A percentile compares a stretch with the other conserved stretches of the same genome.
phyloP scores from a whole-genome alignment of 2,797 vertebrate genomes.

The Enoplosus armatus region DNA sequence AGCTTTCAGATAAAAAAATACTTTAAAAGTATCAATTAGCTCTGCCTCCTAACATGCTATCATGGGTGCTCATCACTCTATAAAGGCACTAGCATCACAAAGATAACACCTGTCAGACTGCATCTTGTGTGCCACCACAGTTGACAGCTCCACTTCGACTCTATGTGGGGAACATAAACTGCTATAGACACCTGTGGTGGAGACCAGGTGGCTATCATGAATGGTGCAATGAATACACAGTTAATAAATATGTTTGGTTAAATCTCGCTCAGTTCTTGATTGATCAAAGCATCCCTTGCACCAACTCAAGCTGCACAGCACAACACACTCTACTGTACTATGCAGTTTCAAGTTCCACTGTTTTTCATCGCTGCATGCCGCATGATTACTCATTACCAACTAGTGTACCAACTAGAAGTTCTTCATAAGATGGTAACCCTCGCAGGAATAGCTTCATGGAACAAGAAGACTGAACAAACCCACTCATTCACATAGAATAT shows the following conservation, averaged over 20 bases:
- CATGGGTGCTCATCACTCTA: neutral
- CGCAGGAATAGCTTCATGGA: constrained; percentile 33
- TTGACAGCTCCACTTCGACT: neutral
- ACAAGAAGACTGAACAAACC: constrained; percentile 15
- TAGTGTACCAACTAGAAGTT: constrained; percentile 8
- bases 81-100: neutral
- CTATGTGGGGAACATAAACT: neutral
- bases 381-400: constrained; percentile 31
- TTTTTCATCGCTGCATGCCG: constrained; percentile 27
- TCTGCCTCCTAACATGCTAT: neutral
- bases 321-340: neutral
- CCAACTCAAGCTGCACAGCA: constrained; percentile 2
- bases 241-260: neutral
- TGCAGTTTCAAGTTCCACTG: constrained; percentile 19
- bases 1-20: neutral
- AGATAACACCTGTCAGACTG: neutral
- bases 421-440: constrained; percentile 13
- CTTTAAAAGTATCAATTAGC: neutral
- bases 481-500: constrained; percentile 42
- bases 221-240: neutral
- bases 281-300: neutral
- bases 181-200: neutral
- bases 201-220: neutral
- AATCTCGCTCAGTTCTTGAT: neutral
- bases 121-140: neutral